Evolutionary conservation across 2,797 vertebrate species (phyloP).

Genomic region (Pipistrellus pygmaeus): DNA sequence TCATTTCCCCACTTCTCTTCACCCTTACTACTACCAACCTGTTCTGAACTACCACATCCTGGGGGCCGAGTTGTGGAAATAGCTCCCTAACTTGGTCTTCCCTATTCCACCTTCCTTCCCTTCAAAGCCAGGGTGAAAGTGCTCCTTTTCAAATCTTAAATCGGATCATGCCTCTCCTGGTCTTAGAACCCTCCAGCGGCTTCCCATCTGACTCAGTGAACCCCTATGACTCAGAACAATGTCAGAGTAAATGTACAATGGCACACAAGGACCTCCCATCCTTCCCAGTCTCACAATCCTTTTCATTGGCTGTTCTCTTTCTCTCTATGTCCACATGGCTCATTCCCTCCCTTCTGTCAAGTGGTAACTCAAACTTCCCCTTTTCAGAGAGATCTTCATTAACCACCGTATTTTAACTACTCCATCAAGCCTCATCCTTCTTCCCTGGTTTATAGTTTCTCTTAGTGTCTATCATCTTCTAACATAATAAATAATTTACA

Average conservation of each 20-base stretch:
- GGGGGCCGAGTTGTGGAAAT: background rate
- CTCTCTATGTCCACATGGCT: background rate
- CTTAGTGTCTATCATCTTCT: slow-evolving; percentile 31
- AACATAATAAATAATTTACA: slow-evolving; percentile 41
- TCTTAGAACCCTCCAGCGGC: slow-evolving; percentile 46
- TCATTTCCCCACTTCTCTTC: background rate
- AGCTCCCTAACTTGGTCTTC: background rate
- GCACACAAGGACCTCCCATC: background rate
- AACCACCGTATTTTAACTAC: background rate
- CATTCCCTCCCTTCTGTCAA: background rate
- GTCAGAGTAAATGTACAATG: background rate
- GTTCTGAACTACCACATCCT: background rate
- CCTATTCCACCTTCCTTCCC: background rate
- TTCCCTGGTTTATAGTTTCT: background rate
- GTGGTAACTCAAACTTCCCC: background rate
- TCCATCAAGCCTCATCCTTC: background rate
- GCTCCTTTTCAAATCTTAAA: slow-evolving; percentile 40
- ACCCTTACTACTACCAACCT: background rate
- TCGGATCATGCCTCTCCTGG: slow-evolving; percentile 7
- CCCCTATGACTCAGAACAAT: slow-evolving; percentile 66
- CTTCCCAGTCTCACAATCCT: background rate
- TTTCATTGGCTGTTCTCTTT: background rate
- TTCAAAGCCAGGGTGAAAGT: slow-evolving; percentile 48
- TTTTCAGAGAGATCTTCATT: background rate
- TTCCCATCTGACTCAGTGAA: slow-evolving; percentile 71